phyloP scores from a whole-genome alignment of 1,140 invertebrate genomes.

The Pseudoatta argentina region DNA sequence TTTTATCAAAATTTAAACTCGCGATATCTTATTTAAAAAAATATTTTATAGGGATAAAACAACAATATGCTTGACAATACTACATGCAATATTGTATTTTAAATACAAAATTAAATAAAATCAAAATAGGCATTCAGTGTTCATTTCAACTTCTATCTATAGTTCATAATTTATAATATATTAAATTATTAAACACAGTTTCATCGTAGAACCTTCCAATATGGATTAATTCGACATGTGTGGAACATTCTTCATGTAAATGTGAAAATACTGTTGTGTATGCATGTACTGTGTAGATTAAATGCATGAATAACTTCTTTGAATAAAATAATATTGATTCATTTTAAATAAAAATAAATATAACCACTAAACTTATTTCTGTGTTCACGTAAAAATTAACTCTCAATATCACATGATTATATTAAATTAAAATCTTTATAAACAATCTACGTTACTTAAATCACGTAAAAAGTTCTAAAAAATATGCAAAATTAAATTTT shows the following conservation, averaged over 20 bases:
- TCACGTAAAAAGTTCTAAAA: neutral
- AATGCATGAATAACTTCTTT: neutral
- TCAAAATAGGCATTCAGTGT: neutral
- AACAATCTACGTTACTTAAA: neutral
- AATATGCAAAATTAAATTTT: neutral
- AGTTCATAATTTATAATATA: neutral
- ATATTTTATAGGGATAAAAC: neutral
- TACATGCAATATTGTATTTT: neutral
- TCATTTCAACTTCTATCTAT: neutral
- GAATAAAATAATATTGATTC: neutral
- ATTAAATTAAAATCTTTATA: neutral
- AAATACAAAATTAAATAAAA: neutral
- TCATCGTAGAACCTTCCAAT: slow-evolving; percentile 38
- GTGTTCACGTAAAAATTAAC: neutral
- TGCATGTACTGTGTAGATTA: slow-evolving; percentile 18
- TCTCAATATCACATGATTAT: neutral
- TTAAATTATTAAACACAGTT: neutral
- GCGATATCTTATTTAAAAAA: neutral
- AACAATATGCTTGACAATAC: neutral
- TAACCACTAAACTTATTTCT: neutral
- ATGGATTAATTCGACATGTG: slow-evolving; percentile 8
- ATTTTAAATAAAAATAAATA: neutral
- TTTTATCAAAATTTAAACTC: neutral
- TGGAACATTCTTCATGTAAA: slow-evolving; percentile 42
- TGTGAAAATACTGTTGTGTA: neutral